Evolutionary conservation across 1,140 invertebrate species (phyloP), one percentile per base, ranked within the genome.

Genomic region (Dreissena polymorpha): DNA sequence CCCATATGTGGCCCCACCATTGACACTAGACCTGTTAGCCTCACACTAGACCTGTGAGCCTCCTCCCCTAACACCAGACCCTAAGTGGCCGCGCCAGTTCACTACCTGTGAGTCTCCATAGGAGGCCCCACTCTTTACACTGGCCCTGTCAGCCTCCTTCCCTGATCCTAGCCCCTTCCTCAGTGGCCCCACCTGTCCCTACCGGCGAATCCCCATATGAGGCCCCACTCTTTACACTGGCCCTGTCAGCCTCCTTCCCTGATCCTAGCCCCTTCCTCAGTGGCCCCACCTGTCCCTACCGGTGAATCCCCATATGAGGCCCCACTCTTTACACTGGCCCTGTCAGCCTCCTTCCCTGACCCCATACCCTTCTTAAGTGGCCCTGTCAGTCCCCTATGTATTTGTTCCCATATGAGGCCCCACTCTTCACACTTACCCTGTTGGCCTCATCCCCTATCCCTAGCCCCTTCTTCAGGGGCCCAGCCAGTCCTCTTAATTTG

Each of bases 311-410:
- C 53, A 12, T 18, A 12, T 12, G 65, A 68, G 21, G 18, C 83
- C 21, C 84, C 84, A 78, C 91, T 92, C 70, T 91, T 89, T 2
- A 92, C 67, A 84, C 91, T 92, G 78, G 87, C 86, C 53, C 84
- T 86, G 70, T 93, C 92, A n/a, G 70, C 87, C 2, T 91, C 89
- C 51, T 90, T 87, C 49, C 70, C 25, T 13, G n/a, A n/a, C n/a
- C n/a, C n/a, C n/a, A n/a, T n/a, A n/a, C n/a, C n/a, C n/a, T n/a
- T n/a, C n/a, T n/a, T n/a, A n/a, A n/a, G n/a, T n/a, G 63, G 27
- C 64, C 83, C 84, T 57, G 82, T 85, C 84, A 78, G 73, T 10
- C 67, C 88, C 71, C 25, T 86, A 81, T n/a, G 90, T 89, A 68
- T 88, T 89, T n/a, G 85, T 88, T 68, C 81, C 53, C n/a, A 80